Percentiles rank a stretch among this genome's conserved stretches.
Evolutionary conservation across 2,113 vertebrate genomes (phyloP).

Genomic region (Ameiurus melas): DNA sequence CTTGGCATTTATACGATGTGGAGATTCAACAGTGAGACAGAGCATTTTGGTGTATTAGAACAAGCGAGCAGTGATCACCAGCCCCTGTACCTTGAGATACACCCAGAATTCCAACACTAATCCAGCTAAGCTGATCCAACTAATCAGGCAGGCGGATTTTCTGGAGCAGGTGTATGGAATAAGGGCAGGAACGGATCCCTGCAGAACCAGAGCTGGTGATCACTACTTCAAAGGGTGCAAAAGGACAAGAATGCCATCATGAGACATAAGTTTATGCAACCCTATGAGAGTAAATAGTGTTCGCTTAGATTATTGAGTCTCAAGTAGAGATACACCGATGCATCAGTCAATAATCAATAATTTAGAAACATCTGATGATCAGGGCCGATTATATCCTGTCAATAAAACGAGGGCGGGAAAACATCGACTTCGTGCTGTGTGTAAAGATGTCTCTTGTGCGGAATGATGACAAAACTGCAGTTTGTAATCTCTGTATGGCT

Average conservation of each 20-base stretch:
- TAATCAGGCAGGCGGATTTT: background rate
- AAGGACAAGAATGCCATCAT: background rate
- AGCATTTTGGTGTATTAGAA: background rate
- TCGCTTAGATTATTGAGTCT: background rate
- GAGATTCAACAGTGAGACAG: background rate
- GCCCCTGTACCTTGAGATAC: background rate
- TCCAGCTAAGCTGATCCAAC: background rate
- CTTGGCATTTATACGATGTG: background rate
- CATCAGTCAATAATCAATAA: too few species aligned
- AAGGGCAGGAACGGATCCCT: background rate
- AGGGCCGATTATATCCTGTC: too few species aligned
- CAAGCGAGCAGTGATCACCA: background rate
- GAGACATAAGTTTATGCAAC: background rate
- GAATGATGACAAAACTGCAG: too few species aligned
- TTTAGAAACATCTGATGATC: too few species aligned
- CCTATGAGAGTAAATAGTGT: background rate
- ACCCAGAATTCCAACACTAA: background rate
- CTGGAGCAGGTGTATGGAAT: background rate
- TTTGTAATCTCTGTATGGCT: too few species aligned
- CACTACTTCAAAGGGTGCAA: background rate
- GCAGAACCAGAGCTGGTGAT: background rate
- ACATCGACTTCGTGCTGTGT: too few species aligned
- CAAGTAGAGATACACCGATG: background rate
- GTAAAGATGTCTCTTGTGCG: too few species aligned
- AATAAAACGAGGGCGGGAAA: too few species aligned